Conservation (phyloP, 2,113 vertebrate genomes). For the Ellobius talpinus region DNA sequence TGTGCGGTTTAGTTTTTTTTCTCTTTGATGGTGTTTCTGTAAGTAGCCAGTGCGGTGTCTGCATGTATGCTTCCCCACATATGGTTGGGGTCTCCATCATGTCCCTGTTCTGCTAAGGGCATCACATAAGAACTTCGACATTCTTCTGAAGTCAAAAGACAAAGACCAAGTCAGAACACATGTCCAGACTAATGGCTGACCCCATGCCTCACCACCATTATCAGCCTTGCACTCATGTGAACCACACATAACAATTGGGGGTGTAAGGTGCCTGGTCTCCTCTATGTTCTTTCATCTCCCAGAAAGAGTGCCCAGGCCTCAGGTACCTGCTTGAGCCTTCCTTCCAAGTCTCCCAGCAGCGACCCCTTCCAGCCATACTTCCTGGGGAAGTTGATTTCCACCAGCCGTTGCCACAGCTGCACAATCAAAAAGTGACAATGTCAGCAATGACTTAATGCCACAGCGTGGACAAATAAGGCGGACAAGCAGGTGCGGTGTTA, state of each 20-base stretch:
- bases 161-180: not conserved
- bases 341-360: conserved; percentile 89
- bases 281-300: rapidly evolving
- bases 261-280: rapidly evolving
- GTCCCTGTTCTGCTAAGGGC: not conserved
- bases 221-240: rapidly evolving
- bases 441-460: not conserved
- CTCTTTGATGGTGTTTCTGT: rapidly evolving
- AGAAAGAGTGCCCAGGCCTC: rapidly evolving
- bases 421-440: not conserved
- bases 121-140: not conserved
- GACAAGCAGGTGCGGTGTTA: not conserved
- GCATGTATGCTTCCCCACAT: rapidly evolving
- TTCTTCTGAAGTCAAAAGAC: not conserved
- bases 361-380: conserved; percentile 86
- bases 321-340: conserved; percentile 90
- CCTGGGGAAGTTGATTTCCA: conserved; percentile 88
- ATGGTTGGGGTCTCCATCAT: rapidly evolving
- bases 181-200: rapidly evolving
- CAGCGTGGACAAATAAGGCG: not conserved
- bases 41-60: rapidly evolving
- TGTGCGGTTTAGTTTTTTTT: not conserved
- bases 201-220: rapidly evolving
- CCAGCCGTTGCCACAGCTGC: conserved; percentile 91
- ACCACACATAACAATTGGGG: rapidly evolving